Conservation (phyloP, 2,113 vertebrate genomes). For the Paratilapia polleni region DNA sequence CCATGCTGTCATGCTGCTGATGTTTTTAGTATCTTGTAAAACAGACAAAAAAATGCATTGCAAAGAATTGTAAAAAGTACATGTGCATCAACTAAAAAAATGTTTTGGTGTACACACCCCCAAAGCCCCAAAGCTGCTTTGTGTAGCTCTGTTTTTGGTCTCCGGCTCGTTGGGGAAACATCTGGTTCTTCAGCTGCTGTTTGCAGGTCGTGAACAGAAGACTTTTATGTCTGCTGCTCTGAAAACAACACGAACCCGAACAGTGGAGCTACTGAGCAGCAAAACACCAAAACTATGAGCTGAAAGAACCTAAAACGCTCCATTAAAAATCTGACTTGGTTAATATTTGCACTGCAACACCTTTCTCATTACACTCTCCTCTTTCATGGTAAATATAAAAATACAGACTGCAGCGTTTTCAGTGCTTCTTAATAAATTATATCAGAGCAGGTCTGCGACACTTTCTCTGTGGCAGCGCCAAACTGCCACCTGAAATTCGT, state of each 20-base stretch:
- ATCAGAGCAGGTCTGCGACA: neutral
- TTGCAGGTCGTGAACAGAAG: too few relatives aligned
- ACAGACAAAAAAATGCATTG: too few relatives aligned
- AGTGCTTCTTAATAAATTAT: neutral
- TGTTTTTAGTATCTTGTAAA: neutral
- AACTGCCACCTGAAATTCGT: too few relatives aligned
- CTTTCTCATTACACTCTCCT: neutral
- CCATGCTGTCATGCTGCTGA: neutral
- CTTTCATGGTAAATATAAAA: neutral
- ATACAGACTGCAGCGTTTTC: neutral
- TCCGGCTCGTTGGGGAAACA: too few relatives aligned
- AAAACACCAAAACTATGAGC: neutral
- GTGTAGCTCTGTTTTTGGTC: neutral
- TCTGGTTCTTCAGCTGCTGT: too few relatives aligned
- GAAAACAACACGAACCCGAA: neutral
- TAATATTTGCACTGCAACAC: too few relatives aligned
- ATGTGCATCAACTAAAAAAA: too few relatives aligned
- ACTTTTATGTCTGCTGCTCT: neutral
- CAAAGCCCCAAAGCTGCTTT: neutral
- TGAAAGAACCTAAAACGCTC: too few relatives aligned
- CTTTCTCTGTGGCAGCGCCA: too few relatives aligned
- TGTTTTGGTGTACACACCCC: fast-evolving
- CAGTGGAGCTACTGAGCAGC: neutral
- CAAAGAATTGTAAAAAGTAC: too few relatives aligned
- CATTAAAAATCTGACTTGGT: too few relatives aligned